Percentiles rank a stretch among this genome's conserved stretches.
These are phyloP conservation scores for Anthopleura sola DNA, from an alignment of 64 coral and sea anemone genomes.

Conservation along the genomic window DNA sequence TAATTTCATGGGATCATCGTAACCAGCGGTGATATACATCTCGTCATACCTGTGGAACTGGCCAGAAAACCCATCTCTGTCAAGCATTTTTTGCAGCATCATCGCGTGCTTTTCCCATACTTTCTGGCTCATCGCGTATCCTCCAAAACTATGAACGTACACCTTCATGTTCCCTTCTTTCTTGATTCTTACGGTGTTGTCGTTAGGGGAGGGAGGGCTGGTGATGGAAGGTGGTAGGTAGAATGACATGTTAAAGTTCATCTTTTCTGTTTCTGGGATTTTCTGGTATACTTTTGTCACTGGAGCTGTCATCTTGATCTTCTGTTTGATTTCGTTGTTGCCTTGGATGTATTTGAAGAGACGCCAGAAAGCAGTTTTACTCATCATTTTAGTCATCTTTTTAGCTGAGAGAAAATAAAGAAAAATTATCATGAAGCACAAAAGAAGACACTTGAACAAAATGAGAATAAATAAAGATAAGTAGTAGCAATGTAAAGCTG, in stretches of 20 bases:
- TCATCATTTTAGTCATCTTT: neutral
- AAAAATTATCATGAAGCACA: too few species aligned
- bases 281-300: neutral
- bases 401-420: neutral
- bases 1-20: slow-evolving; percentile 26
- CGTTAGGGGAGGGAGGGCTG: slow-evolving; percentile 3
- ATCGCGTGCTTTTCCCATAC: neutral
- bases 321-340: slow-evolving; percentile 1
- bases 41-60: neutral
- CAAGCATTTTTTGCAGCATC: slow-evolving; percentile 12
- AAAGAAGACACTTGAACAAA: too few species aligned
- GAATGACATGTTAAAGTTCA: slow-evolving; percentile 21
- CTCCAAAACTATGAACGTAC: neutral
- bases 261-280: neutral
- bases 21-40: slow-evolving; percentile 21
- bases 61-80: neutral
- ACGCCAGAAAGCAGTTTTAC: neutral
- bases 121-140: neutral
- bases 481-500: too few species aligned
- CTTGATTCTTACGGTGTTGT: neutral
- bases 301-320: slow-evolving; percentile 27
- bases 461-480: too few species aligned
- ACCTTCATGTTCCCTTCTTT: neutral
- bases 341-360: slow-evolving; percentile 17
- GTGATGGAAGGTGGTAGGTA: neutral